Evolutionary conservation across 2,113 vertebrate species (phyloP).

Genomic region (Seriola dumerili): DNA sequence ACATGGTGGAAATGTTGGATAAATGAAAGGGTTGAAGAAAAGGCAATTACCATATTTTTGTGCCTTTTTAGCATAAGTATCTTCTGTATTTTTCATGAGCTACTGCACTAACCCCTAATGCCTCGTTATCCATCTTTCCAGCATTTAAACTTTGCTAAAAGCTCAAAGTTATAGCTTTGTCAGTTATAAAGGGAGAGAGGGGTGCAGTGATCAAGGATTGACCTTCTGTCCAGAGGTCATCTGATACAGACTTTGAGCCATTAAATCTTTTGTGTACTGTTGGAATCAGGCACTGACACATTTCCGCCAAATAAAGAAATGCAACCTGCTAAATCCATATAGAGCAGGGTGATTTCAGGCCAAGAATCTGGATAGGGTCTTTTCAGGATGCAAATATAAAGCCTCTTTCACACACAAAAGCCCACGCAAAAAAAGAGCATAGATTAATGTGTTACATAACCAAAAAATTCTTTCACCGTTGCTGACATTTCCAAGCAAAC

Average conservation of each 20-base stretch:
- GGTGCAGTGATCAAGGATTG: conserved; percentile 25
- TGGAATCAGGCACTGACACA: conserved; percentile 20
- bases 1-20: conserved; percentile 51
- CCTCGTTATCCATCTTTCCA: conserved; percentile 50
- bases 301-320: conserved; percentile 56
- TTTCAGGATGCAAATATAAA: conserved; percentile 72
- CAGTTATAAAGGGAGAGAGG: conserved; percentile 19
- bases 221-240: conserved; percentile 36
- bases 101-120: conserved; percentile 37
- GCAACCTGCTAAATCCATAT: conserved; percentile 46
- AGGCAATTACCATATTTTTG: conserved; percentile 60
- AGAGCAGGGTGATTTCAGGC: conserved; percentile 43
- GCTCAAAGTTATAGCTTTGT: conserved; percentile 10
- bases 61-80: conserved; percentile 38
- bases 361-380: conserved; percentile 51
- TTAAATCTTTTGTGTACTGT: conserved; percentile 21
- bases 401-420: conserved; percentile 64
- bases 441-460: conserved; percentile 77
- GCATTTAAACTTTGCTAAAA: conserved; percentile 46
- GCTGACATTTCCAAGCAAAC: conserved; percentile 76
- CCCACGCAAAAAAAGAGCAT: conserved; percentile 53
- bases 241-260: conserved; percentile 9
- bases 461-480: conserved; percentile 51
- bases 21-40: conserved; percentile 37
- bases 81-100: conserved; percentile 57